A percentile compares a stretch with the other conserved stretches of the same genome.
phyloP scores from a whole-genome alignment of 1,140 invertebrate species.

The Monochamus saltuarius region DNA sequence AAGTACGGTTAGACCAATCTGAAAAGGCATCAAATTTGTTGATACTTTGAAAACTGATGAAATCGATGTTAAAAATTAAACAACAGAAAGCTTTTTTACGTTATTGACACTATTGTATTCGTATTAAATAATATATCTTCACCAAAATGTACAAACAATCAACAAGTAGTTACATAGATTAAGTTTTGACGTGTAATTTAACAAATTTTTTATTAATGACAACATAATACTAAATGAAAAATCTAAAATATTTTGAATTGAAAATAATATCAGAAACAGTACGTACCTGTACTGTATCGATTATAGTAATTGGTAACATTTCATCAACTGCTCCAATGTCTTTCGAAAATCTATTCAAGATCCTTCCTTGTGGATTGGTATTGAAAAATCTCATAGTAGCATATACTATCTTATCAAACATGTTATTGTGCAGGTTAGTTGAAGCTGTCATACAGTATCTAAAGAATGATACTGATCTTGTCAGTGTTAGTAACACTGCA shows the following conservation, averaged over 20 bases:
- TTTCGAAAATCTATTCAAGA: conserved; percentile 73
- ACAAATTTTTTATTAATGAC: too few relatives aligned
- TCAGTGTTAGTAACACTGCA: conserved; percentile 59
- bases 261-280: neutral
- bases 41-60: too few relatives aligned
- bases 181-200: too few relatives aligned
- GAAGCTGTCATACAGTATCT: conserved; percentile 68
- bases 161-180: too few relatives aligned
- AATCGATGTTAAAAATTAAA: too few relatives aligned
- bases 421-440: conserved; percentile 69
- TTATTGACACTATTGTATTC: too few relatives aligned
- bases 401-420: conserved; percentile 79
- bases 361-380: conserved; percentile 71
- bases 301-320: conserved; percentile 68
- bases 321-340: conserved; percentile 77
- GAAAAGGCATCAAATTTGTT: neutral
- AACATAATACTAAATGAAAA: too few relatives aligned
- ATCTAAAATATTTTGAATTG: neutral
- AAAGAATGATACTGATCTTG: conserved; percentile 72
- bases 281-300: conserved; percentile 75
- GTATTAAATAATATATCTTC: too few relatives aligned
- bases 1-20: conserved; percentile 31
- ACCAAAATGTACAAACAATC: too few relatives aligned
- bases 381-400: conserved; percentile 89
- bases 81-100: too few relatives aligned